Conservation (phyloP, 1,140 invertebrate genomes). For the Mesaphorura yosii region DNA sequence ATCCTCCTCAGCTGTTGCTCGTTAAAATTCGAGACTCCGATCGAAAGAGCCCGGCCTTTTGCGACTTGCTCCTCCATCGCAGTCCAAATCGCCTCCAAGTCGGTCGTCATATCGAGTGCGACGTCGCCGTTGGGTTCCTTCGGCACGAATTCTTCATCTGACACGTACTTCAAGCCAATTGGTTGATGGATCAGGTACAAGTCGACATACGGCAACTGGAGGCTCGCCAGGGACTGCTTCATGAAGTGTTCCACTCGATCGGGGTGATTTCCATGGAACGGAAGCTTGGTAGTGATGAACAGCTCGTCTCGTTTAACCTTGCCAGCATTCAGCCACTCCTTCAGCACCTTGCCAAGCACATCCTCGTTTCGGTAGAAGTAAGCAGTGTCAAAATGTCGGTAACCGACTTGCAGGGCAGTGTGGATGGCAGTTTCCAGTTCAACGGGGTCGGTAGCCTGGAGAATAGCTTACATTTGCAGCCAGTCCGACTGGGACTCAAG, state of each 20-base stretch:
- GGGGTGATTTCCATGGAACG: constrained; percentile 37
- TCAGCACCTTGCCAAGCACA: constrained; percentile 34
- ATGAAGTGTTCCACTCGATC: constrained; percentile 60
- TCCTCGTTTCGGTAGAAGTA: constrained; percentile 35
- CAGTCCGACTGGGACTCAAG: background rate
- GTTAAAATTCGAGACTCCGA: constrained; percentile 49
- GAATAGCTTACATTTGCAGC: background rate
- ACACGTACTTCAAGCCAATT: constrained; percentile 31
- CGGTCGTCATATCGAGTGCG: constrained; percentile 11
- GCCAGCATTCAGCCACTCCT: constrained; percentile 32
- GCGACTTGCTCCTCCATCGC: constrained; percentile 36
- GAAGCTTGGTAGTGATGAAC: constrained; percentile 38
- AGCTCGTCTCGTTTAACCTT: constrained; percentile 36
- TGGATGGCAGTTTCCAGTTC: constrained; percentile 29
- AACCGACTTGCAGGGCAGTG: constrained; percentile 34
- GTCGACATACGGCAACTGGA: constrained; percentile 70
- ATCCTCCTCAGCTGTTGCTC: constrained; percentile 42
- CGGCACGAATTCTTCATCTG: constrained; percentile 25
- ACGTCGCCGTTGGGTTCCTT: constrained; percentile 10
- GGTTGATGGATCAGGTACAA: constrained; percentile 47
- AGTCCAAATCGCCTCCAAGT: constrained; percentile 18
- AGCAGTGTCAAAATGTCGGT: constrained; percentile 35
- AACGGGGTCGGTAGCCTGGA: background rate
- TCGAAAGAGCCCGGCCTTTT: constrained; percentile 27
- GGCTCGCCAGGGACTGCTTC: constrained; percentile 53